These are phyloP conservation scores for Centropus unirufus DNA, from an alignment of 2,113 vertebrate species.

Conservation along the genomic window DNA sequence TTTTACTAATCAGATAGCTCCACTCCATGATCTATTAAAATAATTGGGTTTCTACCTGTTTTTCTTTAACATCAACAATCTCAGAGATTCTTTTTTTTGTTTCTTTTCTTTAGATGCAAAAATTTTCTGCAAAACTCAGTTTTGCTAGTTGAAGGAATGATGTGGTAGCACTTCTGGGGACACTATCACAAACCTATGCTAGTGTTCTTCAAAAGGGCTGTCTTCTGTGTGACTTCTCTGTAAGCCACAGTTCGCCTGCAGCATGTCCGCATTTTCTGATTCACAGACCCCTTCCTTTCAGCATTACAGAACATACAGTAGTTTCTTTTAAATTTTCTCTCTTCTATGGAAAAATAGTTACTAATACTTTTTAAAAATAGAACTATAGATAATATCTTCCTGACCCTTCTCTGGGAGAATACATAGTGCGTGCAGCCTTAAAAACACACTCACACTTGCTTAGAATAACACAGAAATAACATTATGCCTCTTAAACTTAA, in stretches of 20 bases:
- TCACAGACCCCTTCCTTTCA: not conserved
- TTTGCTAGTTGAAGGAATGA: not conserved
- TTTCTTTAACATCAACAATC: not conserved
- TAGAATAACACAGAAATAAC: not conserved
- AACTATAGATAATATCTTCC: not conserved
- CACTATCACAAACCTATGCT: not conserved
- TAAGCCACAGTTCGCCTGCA: not conserved
- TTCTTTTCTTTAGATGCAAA: not conserved
- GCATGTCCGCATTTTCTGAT: not conserved
- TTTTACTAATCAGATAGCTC: not conserved
- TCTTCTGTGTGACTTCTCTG: not conserved
- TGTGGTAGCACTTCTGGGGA: not conserved
- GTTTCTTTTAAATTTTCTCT: not conserved
- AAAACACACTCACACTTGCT: not conserved
- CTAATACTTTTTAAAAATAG: not conserved
- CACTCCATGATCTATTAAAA: not conserved
- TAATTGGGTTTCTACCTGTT: not conserved
- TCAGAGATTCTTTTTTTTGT: not conserved
- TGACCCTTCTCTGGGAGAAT: not conserved
- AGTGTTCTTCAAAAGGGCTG: not conserved
- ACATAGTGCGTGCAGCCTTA: not conserved
- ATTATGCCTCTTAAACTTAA: not conserved
- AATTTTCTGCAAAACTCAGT: constrained; percentile 34
- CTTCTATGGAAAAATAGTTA: not conserved
- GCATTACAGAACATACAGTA: not conserved